Evolutionary conservation across 1,140 invertebrate genomes (phyloP), one percentile per base, ranked within the genome.

Genomic region (Caenorhabditis remanei): DNA sequence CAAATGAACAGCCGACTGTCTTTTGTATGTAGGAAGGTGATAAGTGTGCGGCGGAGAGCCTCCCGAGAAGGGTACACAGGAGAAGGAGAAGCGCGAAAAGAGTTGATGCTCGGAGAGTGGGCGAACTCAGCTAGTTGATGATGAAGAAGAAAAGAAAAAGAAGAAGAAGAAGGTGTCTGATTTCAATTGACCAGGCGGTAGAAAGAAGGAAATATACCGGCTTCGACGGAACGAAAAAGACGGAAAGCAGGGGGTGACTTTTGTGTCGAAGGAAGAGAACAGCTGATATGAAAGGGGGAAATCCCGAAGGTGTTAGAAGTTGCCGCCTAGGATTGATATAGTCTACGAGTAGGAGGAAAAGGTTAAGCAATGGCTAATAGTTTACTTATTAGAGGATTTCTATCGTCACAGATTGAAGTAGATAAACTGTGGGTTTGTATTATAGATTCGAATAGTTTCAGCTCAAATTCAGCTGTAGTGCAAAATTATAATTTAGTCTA

Each of bases 151-250:
- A 32, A 32, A 32, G 67, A n/a, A 11, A 14, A 4, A 9, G n/a
- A 32, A 14, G 53, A 5, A n/a, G 19, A 79, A 32, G 53, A n/a
- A 19, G 71, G 71, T 79, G 46, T 79, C 71, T 79, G 14, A 50
- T 79, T 79, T 79, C 71, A 79, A 79, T 46, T 79, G 71, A 79
- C 71, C 71, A n/a, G 9, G n/a, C 16, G 65, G 61, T 24, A 63
- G 19, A 19, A 63, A 8, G 32, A 63, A 63, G 32, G n/a, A 63
- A 16, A 58, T 6, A 58, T n/a, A 58, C 19, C 8, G 14, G 16
- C 56, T n/a, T n/a, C 56, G 2, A 6, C 19, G 56, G 56, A 58
- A n/a, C 56, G 56, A 58, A 13, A 53, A 53, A 13, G 9, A 9
- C 9, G 16, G 50, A 16, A 53, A 16, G 16, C 50, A 53, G 50